These are phyloP conservation scores for Ceyx cyanopectus DNA, from an alignment of 2,113 vertebrate species.

Conservation along the genomic window DNA sequence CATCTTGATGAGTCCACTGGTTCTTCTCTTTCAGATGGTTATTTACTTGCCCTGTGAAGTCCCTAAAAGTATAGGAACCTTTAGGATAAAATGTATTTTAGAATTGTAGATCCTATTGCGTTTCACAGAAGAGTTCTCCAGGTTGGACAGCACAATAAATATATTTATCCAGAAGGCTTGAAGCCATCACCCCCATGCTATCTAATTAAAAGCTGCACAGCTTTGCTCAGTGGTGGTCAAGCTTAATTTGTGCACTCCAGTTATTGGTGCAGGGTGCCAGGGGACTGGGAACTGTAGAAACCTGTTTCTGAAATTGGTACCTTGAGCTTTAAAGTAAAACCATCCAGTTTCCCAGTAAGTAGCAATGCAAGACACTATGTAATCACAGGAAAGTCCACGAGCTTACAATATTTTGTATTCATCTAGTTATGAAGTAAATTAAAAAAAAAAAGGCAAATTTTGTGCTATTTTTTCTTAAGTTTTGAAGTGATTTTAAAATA, in stretches of 20 bases:
- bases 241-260: neutral
- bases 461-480: neutral
- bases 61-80: neutral
- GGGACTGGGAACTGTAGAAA: neutral
- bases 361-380: neutral
- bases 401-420: neutral
- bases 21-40: neutral
- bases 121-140: neutral
- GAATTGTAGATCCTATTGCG: neutral
- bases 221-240: neutral
- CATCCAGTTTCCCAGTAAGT: neutral
- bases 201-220: slow-evolving; percentile 14
- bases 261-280: neutral
- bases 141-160: neutral
- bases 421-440: neutral
- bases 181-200: neutral
- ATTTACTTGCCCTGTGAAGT: neutral
- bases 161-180: neutral
- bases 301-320: neutral
- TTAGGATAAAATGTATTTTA: neutral
- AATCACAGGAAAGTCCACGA: neutral
- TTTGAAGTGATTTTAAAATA: neutral
- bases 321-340: neutral
- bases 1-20: slow-evolving; percentile 29
- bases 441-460: neutral